Conservation (phyloP, 2,113 vertebrate species). For the Syrrhaptes paradoxus region DNA sequence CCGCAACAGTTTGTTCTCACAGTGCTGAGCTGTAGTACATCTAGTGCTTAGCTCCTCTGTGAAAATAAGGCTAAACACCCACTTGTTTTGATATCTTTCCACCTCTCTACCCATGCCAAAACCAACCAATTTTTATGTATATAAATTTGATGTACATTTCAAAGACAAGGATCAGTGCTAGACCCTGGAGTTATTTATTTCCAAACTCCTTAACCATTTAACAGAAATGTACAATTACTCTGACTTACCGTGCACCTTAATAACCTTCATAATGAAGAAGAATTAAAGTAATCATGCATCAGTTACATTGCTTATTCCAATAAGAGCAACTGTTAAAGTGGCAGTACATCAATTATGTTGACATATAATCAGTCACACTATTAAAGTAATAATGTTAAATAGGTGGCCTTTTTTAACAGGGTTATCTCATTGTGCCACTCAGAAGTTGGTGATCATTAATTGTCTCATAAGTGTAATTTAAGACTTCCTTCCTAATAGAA, state of each 20-base stretch:
- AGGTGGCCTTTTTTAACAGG: background rate
- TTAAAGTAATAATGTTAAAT: constrained; percentile 10
- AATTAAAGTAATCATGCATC: constrained; percentile 23
- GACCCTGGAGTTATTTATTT: background rate
- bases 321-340: background rate
- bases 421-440: background rate
- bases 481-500: background rate
- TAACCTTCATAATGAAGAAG: constrained; percentile 15
- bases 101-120: background rate
- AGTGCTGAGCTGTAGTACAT: background rate
- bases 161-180: background rate
- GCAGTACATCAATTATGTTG: constrained; percentile 1
- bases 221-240: background rate
- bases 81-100: background rate
- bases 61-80: background rate
- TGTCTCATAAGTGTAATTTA: background rate
- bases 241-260: background rate
- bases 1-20: background rate
- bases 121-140: background rate
- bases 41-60: background rate
- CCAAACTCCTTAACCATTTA: background rate
- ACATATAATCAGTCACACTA: background rate
- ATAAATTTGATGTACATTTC: background rate
- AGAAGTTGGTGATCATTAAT: background rate
- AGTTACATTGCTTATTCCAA: background rate